Base-by-base conservation (phyloP, 2,888 invertebrate species). In the Synergus laeviventris region DNA sequence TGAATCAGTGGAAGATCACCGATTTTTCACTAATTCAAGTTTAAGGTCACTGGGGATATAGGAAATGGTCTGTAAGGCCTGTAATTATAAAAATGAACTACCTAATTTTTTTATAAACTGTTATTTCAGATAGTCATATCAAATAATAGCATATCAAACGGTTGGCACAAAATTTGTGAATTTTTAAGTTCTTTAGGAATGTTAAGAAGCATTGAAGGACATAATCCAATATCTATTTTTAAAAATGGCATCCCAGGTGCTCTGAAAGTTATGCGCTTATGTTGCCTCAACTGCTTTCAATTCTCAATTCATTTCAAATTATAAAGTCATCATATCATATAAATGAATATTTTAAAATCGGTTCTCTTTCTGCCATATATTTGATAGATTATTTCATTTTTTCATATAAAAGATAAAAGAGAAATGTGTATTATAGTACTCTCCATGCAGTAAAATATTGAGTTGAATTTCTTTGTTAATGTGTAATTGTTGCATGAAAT, bases 231-330 rank as follows among this genome's bases (percentile, higher is more conserved):
- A 49, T 31, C n/a, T 42, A 31, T 70, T 70, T 49, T 16, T 45
- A 49, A 70, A 70, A 11, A 70, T 45, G 64, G 24, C 39, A 49
- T 45, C 31, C 24, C 70, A 70, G 70, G 70, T 70, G 70, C n/a
- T 70, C n/a, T 66, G 2, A 49, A 24, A 70, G n/a, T 11, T n/a
- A 49, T 45, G 16, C 14, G 31, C 16, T 24, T n/a, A 49, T n/a
- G 31, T 70, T 49, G 11, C 31, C 70, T 49, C 70, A 49, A 70
- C 7, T 66, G 66, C 24, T 36, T 49, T 8, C n/a, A 49, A 49
- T 49, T 49, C n/a, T 49, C 8, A 49, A 49, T n/a, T 49, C 8
- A 7, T 16, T 5, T n/a, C 45, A 16, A 45, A 42, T 42, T 14
- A 42, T 42, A 16, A 42, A 45, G n/a, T n/a, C 0, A 45, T 45